A percentile compares a stretch with the other conserved stretches of the same genome.
Evolutionary conservation across 2,888 invertebrate species (phyloP).

Genomic region (Capitulum mitella): DNA sequence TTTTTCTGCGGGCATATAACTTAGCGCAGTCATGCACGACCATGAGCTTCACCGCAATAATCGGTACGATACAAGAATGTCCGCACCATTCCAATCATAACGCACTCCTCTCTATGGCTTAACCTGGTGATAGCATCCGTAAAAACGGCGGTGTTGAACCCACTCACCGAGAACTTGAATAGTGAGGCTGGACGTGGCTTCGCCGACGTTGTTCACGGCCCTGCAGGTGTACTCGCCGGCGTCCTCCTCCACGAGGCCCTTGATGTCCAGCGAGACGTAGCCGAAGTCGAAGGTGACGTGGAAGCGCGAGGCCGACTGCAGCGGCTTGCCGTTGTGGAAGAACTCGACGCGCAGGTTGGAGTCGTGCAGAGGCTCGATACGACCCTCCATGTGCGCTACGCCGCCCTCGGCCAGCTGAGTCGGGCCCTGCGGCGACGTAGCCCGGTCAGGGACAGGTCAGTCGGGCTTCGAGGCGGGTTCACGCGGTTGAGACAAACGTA

Average conservation of each 20-base stretch:
- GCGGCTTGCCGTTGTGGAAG: conserved; percentile 83
- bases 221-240: conserved; percentile 90
- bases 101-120: too few relatives aligned
- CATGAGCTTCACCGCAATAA: too few relatives aligned
- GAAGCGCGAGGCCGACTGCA: conserved; percentile 83
- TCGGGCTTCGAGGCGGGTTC: too few relatives aligned
- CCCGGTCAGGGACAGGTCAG: not conserved
- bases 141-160: too few relatives aligned
- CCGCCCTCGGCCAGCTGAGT: conserved; percentile 85
- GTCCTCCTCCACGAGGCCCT: conserved; percentile 89
- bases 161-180: conserved; percentile 58
- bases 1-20: too few relatives aligned
- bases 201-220: conserved; percentile 84
- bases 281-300: conserved; percentile 96
- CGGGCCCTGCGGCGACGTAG: conserved; percentile 54
- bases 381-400: conserved; percentile 88
- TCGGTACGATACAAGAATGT: too few relatives aligned
- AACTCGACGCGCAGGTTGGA: conserved; percentile 82
- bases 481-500: too few relatives aligned
- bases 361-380: conserved; percentile 83
- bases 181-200: conserved; percentile 73
- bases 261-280: conserved; percentile 90
- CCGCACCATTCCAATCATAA: too few relatives aligned
- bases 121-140: too few relatives aligned
- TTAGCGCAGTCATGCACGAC: too few relatives aligned